Base-by-base conservation (phyloP, 2,113 vertebrate genomes). In the Odocoileus hemionus region DNA sequence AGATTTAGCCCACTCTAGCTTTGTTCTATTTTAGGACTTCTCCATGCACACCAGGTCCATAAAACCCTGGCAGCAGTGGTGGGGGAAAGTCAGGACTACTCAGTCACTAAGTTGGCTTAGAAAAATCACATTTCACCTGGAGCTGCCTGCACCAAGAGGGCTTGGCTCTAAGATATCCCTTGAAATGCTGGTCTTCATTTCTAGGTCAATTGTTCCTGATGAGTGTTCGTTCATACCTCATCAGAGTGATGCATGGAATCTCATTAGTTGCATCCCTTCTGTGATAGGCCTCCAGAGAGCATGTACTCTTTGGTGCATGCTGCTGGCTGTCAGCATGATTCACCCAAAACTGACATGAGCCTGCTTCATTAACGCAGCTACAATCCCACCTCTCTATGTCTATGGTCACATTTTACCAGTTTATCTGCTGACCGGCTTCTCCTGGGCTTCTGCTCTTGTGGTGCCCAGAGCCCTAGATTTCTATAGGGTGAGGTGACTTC, bases 181-280 rank as follows among this genome's bases (percentile, higher is more conserved):
- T 96, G 67, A 96, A 98, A 96, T 70, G 7, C 50, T 94, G 60
- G 84, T 89, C 92, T 93, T 13, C 0, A 67, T 97, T 98, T 98
- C 96, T 98, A 97, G 98, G 98, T 96, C 97, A 97, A 19, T 96
- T 84, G 67, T 93, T 96, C 93, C 97, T 93, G 95, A 97, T 92
- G 97, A 96, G 98, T 13, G 1, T 83, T 70, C 25, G 0, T 89
- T 86, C 94, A 54, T 43, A 93, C 33, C 91, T 95, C 95, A 95
- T 94, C 95, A 96, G 95, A 93, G 78, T 84, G 91, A 93, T 61
- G 60, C 88, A 58, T 55, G 76, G 60, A 83, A 82, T 86, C 96
- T 98, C 94, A 96, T 98, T 98, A 98, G 89, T n/a, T 94, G 93
- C 67, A 70, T 91, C 89, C 96, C 97, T 94, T 95, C 95, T 98